Conservation (phyloP, 2,888 invertebrate species). For the Thera britannica region DNA sequence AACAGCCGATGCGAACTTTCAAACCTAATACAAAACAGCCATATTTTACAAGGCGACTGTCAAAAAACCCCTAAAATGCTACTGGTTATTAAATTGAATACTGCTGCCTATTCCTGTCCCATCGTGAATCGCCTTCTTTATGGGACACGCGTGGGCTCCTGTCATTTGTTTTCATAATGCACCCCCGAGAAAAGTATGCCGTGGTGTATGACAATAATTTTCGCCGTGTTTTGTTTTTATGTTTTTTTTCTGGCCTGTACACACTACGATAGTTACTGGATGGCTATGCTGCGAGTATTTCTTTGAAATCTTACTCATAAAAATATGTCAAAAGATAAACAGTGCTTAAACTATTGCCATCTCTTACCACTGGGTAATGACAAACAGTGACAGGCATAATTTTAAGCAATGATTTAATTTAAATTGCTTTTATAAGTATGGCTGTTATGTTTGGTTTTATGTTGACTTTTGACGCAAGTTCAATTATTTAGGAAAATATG, state of each 20-base stretch:
- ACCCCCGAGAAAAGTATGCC: constrained; percentile 57
- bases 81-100: constrained; percentile 65
- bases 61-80: constrained; percentile 56
- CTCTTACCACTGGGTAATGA: too few species aligned
- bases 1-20: constrained; percentile 55
- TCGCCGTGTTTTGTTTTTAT: constrained; percentile 34
- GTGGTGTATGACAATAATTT: constrained; percentile 49
- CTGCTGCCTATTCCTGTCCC: constrained; percentile 67
- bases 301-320: too few species aligned
- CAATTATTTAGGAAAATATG: too few species aligned
- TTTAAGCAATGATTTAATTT: too few species aligned
- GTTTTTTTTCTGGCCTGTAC: constrained; percentile 15
- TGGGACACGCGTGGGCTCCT: constrained; percentile 66
- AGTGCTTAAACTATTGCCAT: too few species aligned
- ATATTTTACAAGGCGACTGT: constrained; percentile 55
- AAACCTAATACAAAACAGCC: constrained; percentile 57
- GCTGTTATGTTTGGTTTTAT: too few species aligned
- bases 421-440: too few species aligned
- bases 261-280: constrained; percentile 13
- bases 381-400: too few species aligned
- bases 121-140: constrained; percentile 79
- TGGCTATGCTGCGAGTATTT: too few species aligned
- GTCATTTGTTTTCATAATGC: constrained; percentile 82
- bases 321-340: too few species aligned
- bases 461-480: too few species aligned